Conservation (phyloP, 2,113 vertebrate genomes). For the Myxocyprinus asiaticus region DNA sequence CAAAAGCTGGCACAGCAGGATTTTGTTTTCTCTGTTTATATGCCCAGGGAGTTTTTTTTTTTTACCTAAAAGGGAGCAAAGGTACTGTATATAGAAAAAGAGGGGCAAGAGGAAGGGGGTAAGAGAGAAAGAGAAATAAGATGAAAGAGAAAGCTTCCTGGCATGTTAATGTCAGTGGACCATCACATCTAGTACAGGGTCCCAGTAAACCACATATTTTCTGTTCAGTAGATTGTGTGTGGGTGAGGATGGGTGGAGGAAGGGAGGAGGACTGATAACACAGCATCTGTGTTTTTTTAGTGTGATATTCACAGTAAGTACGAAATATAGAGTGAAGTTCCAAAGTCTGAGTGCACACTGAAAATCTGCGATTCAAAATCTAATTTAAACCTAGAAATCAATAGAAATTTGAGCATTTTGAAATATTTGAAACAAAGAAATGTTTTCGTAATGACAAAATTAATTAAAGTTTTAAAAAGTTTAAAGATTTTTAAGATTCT, state of each 20-base stretch:
- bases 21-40: slow-evolving; percentile 1
- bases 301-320: slow-evolving; percentile 23
- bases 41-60: neutral
- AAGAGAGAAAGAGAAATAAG: neutral
- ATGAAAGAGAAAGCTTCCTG: slow-evolving; percentile 51
- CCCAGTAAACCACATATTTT: slow-evolving; percentile 60
- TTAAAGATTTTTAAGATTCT: no score
- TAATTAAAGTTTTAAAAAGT: no score
- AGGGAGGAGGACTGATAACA: slow-evolving; percentile 61
- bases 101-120: neutral
- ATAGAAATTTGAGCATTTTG: no score
- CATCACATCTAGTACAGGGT: slow-evolving; percentile 72
- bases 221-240: slow-evolving; percentile 40
- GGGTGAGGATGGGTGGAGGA: slow-evolving; percentile 9
- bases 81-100: neutral
- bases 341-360: no score
- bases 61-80: slow-evolving; percentile 15
- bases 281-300: neutral
- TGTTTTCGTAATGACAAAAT: no score
- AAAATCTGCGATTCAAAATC: no score
- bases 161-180: slow-evolving; percentile 67
- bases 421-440: no score
- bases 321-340: no score
- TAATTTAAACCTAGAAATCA: no score
- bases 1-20: slow-evolving; percentile 3